These are phyloP conservation scores for Poeciliopsis paucimaculata DNA, from an alignment of 2,797 vertebrate species.

Conservation along the genomic window DNA sequence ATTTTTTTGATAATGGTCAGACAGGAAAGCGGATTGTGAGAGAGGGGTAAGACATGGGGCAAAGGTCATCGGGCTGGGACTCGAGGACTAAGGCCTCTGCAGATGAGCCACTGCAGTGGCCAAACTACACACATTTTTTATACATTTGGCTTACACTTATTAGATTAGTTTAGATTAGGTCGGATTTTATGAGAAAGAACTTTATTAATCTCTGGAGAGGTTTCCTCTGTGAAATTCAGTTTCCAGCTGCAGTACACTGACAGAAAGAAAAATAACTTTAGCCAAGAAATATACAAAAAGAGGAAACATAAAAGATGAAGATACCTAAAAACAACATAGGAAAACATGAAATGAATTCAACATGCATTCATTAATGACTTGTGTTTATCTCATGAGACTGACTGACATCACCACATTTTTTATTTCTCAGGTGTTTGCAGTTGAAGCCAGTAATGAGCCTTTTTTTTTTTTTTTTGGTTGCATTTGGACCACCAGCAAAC, in stretches of 20 bases:
- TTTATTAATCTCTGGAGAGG: not conserved
- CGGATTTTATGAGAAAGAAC: not conserved
- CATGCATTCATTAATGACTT: conserved; percentile 17
- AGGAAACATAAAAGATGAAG: not conserved
- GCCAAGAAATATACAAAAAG: not conserved
- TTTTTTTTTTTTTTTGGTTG: not conserved
- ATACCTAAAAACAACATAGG: not conserved
- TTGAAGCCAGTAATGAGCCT: conserved; percentile 34
- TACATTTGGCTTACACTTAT: not conserved
- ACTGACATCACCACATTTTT: conserved; percentile 31
- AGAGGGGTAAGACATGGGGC: too few species aligned
- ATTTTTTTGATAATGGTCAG: too few species aligned
- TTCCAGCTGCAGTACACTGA: not conserved
- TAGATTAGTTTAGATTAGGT: not conserved
- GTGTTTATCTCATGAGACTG: conserved; percentile 13
- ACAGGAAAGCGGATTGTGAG: too few species aligned
- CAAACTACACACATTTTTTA: not conserved
- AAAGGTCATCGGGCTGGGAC: too few species aligned
- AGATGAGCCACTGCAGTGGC: too few species aligned
- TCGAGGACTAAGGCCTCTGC: too few species aligned
- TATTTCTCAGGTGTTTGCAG: conserved; percentile 15
- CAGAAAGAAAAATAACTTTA: not conserved
- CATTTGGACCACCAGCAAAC: conserved; percentile 12
- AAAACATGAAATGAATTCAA: not conserved
- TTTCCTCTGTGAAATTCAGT: not conserved